These are phyloP conservation scores for Pomatorhinus ruficollis DNA, from an alignment of 2,113 vertebrate genomes.

Conservation along the genomic window DNA sequence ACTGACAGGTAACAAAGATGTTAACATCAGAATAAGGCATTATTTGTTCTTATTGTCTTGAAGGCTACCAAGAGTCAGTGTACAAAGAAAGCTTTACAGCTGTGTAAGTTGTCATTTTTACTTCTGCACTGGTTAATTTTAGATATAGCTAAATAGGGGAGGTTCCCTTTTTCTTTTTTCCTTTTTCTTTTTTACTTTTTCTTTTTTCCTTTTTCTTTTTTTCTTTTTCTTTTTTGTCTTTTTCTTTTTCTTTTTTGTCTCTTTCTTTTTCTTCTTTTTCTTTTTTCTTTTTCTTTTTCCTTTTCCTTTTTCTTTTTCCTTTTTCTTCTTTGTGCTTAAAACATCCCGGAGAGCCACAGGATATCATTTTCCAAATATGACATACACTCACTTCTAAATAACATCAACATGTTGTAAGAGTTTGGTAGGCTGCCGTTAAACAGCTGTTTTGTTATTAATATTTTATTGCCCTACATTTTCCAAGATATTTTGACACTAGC, in stretches of 20 bases:
- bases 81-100: not conserved
- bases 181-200: too few species aligned
- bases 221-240: too few species aligned
- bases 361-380: not conserved
- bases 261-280: too few species aligned
- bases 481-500: conserved; percentile 69
- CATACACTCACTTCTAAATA: conserved; percentile 7
- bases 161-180: rapidly evolving
- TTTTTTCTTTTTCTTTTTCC: too few species aligned
- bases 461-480: conserved; percentile 58
- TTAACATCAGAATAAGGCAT: conserved; percentile 22
- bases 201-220: too few species aligned
- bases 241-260: rapidly evolving
- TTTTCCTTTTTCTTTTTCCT: too few species aligned
- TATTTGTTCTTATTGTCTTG: conserved; percentile 43
- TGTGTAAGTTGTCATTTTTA: conserved; percentile 26
- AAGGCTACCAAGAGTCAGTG: conserved; percentile 18
- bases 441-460: conserved; percentile 74
- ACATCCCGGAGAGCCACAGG: not conserved
- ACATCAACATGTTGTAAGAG: conserved; percentile 17
- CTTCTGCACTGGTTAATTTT: conserved; percentile 19
- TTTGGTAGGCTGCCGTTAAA: conserved; percentile 36
- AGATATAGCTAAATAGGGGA: not conserved
- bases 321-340: not conserved
- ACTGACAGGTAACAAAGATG: not conserved